Conservation (phyloP, 1,140 invertebrate species). For the Asobara japonica region DNA sequence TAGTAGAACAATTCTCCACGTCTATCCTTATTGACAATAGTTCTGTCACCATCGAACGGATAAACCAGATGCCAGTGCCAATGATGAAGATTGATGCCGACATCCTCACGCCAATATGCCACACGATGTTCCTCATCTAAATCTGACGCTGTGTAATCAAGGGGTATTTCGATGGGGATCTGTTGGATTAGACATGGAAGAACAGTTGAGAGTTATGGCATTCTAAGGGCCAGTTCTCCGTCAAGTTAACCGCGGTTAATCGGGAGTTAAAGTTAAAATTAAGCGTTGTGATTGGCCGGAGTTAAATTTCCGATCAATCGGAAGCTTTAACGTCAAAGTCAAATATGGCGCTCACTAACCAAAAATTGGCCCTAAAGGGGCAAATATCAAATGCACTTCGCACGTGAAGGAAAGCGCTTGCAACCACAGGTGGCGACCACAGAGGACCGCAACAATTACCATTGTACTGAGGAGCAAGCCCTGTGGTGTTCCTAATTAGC, state of each 20-base stretch:
- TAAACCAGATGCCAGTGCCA: conserved; percentile 90
- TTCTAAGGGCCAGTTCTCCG: not conserved
- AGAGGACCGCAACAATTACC: not conserved
- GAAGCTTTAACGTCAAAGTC: no score
- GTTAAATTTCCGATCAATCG: no score
- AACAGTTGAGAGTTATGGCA: not conserved
- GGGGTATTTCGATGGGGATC: conserved; percentile 75
- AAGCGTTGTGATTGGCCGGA: not conserved
- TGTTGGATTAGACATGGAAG: conserved; percentile 37
- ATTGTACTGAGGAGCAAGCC: not conserved
- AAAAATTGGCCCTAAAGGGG: no score
- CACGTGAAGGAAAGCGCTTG: no score
- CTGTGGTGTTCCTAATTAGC: not conserved
- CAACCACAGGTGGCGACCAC: no score
- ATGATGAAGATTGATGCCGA: conserved; percentile 75
- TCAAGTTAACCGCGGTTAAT: no score
- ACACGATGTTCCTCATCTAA: conserved; percentile 78
- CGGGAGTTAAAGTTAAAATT: no score
- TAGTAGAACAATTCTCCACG: conserved; percentile 73
- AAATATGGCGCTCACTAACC: no score
- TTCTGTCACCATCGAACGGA: conserved; percentile 71
- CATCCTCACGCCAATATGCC: conserved; percentile 71
- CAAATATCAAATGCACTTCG: no score
- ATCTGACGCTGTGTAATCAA: conserved; percentile 78
- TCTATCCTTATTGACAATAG: conserved; percentile 68